Conservation (phyloP, 2,888 invertebrate species). For the Phyllotreta cruciferae region DNA sequence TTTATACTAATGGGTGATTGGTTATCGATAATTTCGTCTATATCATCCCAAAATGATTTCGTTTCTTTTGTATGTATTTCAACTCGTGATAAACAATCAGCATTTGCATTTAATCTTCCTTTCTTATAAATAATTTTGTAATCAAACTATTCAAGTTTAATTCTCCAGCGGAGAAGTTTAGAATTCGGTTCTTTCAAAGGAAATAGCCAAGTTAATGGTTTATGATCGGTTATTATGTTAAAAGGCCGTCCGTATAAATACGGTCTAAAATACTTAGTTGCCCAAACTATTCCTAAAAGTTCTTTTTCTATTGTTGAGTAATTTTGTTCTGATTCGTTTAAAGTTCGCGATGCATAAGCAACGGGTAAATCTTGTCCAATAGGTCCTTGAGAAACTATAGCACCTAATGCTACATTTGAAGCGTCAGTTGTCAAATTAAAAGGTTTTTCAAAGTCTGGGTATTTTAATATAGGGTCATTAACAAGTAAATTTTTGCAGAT, state of each 20-base stretch:
- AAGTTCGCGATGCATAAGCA: conserved; percentile 29
- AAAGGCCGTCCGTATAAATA: conserved; percentile 35
- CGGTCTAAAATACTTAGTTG: conserved; percentile 38
- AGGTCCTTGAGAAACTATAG: conserved; percentile 37
- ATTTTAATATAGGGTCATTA: no score
- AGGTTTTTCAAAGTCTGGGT: no score
- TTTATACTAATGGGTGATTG: no score
- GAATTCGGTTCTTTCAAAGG: conserved; percentile 34
- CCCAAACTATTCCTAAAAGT: conserved; percentile 36
- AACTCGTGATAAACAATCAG: conserved; percentile 25
- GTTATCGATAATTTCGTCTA: no score
- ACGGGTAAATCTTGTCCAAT: conserved; percentile 36
- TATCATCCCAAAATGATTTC: no score
- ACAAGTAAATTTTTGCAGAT: no score
- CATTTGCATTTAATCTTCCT: conserved; percentile 27
- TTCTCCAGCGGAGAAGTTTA: conserved; percentile 33
- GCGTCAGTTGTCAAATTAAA: conserved; percentile 44
- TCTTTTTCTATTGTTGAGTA: conserved; percentile 40
- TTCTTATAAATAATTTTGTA: conserved; percentile 29
- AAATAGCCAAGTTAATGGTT: conserved; percentile 35
- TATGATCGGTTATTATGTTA: conserved; percentile 32
- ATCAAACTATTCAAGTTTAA: conserved; percentile 34
- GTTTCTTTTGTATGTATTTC: no score
- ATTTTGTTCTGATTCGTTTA: conserved; percentile 25
- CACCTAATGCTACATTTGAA: conserved; percentile 36